Evolutionary conservation across 1,140 invertebrate genomes (phyloP), one percentile per base, ranked within the genome.

Genomic region (Lasaia peninsularis): DNA sequence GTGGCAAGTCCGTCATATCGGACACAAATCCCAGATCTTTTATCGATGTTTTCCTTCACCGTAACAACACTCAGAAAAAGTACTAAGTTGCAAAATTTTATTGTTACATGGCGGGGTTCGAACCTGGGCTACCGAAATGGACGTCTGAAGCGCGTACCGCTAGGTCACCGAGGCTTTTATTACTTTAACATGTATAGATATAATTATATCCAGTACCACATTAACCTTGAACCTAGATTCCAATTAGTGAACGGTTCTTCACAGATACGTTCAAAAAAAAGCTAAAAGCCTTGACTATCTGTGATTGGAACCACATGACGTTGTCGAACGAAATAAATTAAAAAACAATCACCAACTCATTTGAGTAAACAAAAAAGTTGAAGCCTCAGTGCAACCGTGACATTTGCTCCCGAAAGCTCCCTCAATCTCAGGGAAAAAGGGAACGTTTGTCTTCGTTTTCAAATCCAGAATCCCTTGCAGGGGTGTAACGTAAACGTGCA

Each of bases 311-410:
- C 79, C 84, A 87, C 73, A 87, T 87, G 84, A 84, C 80, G 69
- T 62, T 62, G 73, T 62, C 61, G 71, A 82, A 78, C 70, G 71
- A 73, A 77, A 86, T 81, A 86, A 86, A 84, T 87, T 86, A 84
- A 87, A 85, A 87, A 87, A 88, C 85, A 86, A 88, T 88, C 80
- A 88, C 76, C 76, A 86, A 73, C 75, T 86, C 80, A 83, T 88
- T 88, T 88, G 69, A 77, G 80, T 80, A 78, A 83, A 86, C 80
- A 84, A 62, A 84, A 78, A 78, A 71, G 62, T 77, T 74, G 67
- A 81, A 73, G 79, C 74, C 69, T 78, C 77, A 54, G 60, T 79
- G 74, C 72, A 62, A 64, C 65, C 68, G 75, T 78, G 79, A 79
- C 78, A 78, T 85, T 86, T 78, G 75, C 84, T 79, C 77, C 79